These are phyloP conservation scores for Chaenodraco wilsoni DNA, from an alignment of 2,797 vertebrate species.

Conservation along the genomic window DNA sequence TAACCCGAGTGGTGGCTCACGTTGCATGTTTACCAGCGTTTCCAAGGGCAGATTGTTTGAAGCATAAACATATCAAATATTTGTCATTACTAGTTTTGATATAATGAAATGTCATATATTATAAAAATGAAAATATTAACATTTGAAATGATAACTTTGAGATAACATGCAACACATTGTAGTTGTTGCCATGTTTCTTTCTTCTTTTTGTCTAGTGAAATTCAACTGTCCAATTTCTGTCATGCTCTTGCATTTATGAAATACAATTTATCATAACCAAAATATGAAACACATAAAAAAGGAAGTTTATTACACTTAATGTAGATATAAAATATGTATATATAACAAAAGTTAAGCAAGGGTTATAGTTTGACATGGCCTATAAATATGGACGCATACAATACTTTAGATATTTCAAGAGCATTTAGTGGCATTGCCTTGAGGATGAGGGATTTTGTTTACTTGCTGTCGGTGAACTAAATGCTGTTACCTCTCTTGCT, in stretches of 20 bases:
- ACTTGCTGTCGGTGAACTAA: constrained; percentile 1
- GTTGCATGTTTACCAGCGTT: constrained; percentile 1
- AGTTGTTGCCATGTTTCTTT: too few relatives aligned
- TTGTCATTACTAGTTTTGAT: background rate
- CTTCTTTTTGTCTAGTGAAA: background rate
- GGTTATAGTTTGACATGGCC: background rate
- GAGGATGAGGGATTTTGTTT: background rate
- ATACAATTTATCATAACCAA: background rate
- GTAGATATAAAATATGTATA: background rate
- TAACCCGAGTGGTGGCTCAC: background rate
- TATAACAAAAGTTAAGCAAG: background rate
- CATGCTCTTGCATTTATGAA: background rate
- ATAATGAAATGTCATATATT: background rate
- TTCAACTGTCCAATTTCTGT: background rate
- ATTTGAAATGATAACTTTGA: background rate
- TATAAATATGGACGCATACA: background rate
- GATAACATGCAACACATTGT: too few relatives aligned
- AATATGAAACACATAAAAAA: too few relatives aligned
- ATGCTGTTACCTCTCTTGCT: constrained; percentile 2
- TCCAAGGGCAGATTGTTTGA: background rate
- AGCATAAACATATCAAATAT: background rate
- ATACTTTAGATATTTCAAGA: background rate
- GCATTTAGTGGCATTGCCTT: background rate
- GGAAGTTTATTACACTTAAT: too few relatives aligned
- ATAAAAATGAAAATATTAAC: too few relatives aligned